Conservation (phyloP, 2,113 vertebrate genomes). For the Scophthalmus maximus region DNA sequence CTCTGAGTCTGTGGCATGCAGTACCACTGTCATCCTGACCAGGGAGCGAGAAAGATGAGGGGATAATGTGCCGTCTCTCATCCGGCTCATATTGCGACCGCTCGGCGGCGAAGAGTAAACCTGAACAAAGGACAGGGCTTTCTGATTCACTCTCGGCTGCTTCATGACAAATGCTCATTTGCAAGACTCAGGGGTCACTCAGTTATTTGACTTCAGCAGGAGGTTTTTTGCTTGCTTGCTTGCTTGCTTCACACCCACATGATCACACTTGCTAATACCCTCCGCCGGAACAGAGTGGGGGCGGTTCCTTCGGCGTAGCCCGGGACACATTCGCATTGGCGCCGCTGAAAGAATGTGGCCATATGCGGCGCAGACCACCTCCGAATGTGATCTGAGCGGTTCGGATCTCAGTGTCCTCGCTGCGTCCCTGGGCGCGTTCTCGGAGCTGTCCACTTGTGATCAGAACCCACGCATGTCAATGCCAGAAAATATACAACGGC, state of each 20-base stretch:
- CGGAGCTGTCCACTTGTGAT: neutral
- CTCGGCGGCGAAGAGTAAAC: neutral
- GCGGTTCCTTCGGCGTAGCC: neutral
- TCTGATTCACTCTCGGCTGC: neutral
- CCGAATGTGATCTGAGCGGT: neutral
- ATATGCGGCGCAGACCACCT: neutral
- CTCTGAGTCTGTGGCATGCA: constrained; percentile 26
- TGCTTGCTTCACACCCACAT: constrained; percentile 23
- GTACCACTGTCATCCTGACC: constrained; percentile 21
- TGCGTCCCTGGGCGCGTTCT: too few relatives aligned
- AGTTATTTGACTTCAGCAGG: too few relatives aligned
- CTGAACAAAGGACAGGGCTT: neutral
- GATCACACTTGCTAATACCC: constrained; percentile 35
- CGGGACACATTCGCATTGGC: neutral
- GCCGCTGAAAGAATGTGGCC: neutral
- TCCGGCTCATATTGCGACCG: neutral
- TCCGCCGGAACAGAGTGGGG: constrained; percentile 33
- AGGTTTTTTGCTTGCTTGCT: neutral
- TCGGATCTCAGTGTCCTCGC: neutral
- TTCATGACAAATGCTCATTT: constrained; percentile 1
- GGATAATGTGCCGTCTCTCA: neutral
- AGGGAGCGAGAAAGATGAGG: constrained; percentile 14
- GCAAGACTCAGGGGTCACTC: neutral
- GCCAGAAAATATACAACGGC: neutral
- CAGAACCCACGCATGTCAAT: too few relatives aligned